Evolutionary conservation across 2,888 invertebrate genomes (phyloP).

Genomic region (Meghimatium bilineatum): DNA sequence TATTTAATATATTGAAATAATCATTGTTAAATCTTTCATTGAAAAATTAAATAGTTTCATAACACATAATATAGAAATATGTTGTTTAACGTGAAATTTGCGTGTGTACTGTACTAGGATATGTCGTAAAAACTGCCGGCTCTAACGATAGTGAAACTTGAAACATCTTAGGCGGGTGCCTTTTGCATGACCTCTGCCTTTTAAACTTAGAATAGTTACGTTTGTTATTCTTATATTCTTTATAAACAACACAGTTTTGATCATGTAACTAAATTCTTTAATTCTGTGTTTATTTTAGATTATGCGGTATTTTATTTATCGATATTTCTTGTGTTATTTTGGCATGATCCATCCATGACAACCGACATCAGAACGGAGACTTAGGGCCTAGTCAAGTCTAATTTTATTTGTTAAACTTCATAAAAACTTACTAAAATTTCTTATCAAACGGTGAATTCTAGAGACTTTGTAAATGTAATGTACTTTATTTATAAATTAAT

Average conservation of each 20-base stretch:
- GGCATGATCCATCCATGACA: not conserved
- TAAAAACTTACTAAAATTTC: too few relatives aligned
- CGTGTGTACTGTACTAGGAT: not conserved
- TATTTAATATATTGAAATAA: not conserved
- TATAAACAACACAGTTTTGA: not conserved
- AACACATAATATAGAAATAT: not conserved
- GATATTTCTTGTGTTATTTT: not conserved
- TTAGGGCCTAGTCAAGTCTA: too few relatives aligned
- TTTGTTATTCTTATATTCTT: not conserved
- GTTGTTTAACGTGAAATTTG: not conserved
- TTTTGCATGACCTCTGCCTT: conserved; percentile 8
- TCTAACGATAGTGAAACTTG: not conserved
- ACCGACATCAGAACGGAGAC: too few relatives aligned
- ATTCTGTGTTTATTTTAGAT: not conserved
- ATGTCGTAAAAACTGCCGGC: not conserved
- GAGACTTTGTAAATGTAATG: too few relatives aligned
- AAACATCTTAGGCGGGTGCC: conserved; percentile 1
- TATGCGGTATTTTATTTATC: not conserved
- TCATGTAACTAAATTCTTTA: not conserved
- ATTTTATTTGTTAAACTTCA: too few relatives aligned
- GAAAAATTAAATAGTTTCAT: not conserved
- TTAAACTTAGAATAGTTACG: not conserved
- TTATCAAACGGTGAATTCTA: too few relatives aligned
- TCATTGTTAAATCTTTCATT: not conserved
- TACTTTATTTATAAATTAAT: too few relatives aligned